Evolutionary conservation across 2,113 vertebrate genomes (phyloP).

Genomic region (Notothenia coriiceps): DNA sequence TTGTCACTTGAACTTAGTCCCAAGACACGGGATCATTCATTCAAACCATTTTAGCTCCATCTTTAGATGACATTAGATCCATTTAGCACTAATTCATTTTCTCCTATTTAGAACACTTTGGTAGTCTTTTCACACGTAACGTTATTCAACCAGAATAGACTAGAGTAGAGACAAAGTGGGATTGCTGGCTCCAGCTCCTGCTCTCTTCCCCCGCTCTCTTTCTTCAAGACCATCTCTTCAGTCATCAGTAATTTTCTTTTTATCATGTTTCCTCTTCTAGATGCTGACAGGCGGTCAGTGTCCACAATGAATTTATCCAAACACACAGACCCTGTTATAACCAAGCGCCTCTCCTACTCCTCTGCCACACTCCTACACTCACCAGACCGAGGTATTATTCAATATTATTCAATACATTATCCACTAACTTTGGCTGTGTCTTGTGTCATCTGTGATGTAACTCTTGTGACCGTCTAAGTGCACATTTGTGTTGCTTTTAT

Average conservation of each 20-base stretch:
- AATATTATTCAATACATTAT: background rate
- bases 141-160: conserved; percentile 42
- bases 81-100: conserved; percentile 58
- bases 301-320: conserved; percentile 99
- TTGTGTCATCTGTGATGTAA: conserved; percentile 7
- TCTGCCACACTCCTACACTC: conserved; percentile 98
- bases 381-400: conserved; percentile 93
- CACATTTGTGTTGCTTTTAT: conserved; percentile 8
- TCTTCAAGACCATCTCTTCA: background rate
- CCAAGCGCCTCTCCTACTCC: conserved; percentile 97
- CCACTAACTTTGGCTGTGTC: background rate
- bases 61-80: conserved; percentile 31
- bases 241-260: conserved; percentile 83
- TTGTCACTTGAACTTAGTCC: conserved; percentile 18
- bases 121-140: conserved; percentile 53
- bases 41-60: conserved; percentile 23
- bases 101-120: conserved; percentile 31
- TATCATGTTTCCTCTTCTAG: conserved; percentile 82
- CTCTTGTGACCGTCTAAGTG: background rate
- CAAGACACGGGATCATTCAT: conserved; percentile 16
- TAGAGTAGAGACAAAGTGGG: conserved; percentile 27
- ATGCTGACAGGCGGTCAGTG: conserved; percentile 95
- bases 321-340: conserved; percentile 95
- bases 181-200: conserved; percentile 1
- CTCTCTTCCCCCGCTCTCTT: conserved; percentile 2